Evolutionary conservation across 2,113 vertebrate species (phyloP).

Genomic region (Mormyrus iriodes): DNA sequence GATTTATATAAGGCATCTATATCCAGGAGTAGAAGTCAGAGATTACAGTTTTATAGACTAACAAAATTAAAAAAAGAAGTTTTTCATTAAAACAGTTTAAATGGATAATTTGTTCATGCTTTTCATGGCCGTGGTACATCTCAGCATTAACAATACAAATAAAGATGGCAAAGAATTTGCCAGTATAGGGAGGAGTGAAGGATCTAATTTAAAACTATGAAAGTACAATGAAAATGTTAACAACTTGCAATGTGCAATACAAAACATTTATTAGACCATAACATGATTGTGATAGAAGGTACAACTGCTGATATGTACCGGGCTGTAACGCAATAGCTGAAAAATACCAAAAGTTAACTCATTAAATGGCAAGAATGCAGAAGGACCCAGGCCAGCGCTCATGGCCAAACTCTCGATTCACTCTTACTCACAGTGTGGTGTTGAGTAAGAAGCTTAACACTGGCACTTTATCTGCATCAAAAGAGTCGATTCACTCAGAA

Average conservation of each 20-base stretch:
- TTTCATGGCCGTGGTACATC: background rate
- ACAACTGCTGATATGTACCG: background rate
- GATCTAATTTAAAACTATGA: background rate
- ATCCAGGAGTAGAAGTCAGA: background rate
- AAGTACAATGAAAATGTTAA: background rate
- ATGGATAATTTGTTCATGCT: background rate
- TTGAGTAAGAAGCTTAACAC: background rate
- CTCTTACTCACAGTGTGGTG: background rate
- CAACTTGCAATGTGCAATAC: background rate
- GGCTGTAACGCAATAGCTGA: background rate
- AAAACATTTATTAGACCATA: background rate
- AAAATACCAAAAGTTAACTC: background rate
- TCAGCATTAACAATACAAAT: background rate
- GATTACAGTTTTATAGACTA: background rate
- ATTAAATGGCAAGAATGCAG: background rate
- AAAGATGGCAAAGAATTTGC: background rate
- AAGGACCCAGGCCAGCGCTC: slow-evolving; percentile 18
- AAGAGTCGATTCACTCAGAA: slow-evolving; percentile 17
- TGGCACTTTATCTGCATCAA: background rate
- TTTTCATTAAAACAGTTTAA: background rate
- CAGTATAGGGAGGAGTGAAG: background rate
- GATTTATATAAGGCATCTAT: background rate
- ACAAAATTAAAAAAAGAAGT: background rate
- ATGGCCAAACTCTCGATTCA: background rate
- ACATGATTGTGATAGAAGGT: background rate